A percentile compares a stretch with the other conserved stretches of the same genome.
These are phyloP conservation scores for Myiothlypis coronata DNA, from an alignment of 2,797 vertebrate genomes.

Conservation along the genomic window DNA sequence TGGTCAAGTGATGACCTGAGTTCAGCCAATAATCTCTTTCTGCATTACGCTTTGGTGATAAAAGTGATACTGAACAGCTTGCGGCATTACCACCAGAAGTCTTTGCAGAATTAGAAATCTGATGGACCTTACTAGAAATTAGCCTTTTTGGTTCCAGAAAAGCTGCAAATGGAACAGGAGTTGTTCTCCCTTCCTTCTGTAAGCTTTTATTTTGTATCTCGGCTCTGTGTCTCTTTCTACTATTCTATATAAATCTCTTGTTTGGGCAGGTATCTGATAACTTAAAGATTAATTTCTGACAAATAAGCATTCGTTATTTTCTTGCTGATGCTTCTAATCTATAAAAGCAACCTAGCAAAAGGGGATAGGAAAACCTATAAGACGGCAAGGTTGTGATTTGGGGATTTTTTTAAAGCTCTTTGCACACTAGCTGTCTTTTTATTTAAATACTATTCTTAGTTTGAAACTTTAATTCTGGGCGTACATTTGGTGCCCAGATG, in stretches of 20 bases:
- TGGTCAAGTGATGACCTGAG: neutral
- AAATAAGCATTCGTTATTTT: conserved; percentile 13
- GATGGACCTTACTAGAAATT: neutral
- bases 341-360: neutral
- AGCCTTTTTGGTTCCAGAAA: neutral
- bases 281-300: conserved; percentile 20
- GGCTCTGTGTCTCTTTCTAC: neutral
- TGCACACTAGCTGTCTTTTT: conserved; percentile 16
- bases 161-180: neutral
- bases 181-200: neutral
- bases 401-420: conserved; percentile 3
- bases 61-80: neutral
- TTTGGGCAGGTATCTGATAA: neutral
- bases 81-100: neutral
- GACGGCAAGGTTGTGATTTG: neutral
- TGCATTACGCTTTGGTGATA: neutral
- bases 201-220: neutral
- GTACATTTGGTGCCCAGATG: conserved; percentile 74
- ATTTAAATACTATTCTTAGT: conserved; percentile 49
- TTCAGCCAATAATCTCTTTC: neutral
- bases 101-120: neutral
- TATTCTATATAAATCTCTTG: neutral
- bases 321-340: neutral
- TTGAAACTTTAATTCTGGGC: conserved; percentile 71
- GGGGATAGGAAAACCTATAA: neutral